Evolutionary conservation across 2,113 vertebrate species (phyloP).

Genomic region (Sylvia atricapilla): DNA sequence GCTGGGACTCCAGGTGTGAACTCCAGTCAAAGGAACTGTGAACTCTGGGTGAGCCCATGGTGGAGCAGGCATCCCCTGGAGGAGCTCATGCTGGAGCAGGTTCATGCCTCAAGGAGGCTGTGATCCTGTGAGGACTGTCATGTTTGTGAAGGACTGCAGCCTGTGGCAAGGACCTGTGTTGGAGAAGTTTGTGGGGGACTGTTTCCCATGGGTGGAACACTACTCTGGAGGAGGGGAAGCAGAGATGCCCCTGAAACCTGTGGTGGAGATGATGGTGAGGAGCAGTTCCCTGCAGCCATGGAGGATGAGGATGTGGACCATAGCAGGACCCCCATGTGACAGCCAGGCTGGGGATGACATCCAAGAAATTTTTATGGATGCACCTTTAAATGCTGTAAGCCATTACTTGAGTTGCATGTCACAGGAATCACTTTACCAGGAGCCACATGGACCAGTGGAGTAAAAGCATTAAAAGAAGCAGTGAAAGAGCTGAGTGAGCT

Average conservation of each 20-base stretch:
- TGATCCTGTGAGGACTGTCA: not conserved
- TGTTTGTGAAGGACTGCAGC: not conserved
- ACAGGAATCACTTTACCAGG: not conserved
- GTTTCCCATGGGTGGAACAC: not conserved
- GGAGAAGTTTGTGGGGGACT: not conserved
- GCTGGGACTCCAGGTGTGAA: not conserved
- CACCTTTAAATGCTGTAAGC: not conserved
- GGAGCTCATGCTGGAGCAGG: not conserved
- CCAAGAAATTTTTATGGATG: not conserved
- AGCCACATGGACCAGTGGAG: not conserved
- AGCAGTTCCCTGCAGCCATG: not conserved
- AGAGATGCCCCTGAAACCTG: not conserved
- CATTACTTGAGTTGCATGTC: not conserved
- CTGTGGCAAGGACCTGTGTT: not conserved
- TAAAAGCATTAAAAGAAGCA: not conserved
- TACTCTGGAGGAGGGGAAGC: not conserved
- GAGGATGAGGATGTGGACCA: not conserved
- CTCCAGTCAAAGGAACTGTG: not conserved
- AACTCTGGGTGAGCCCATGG: not conserved
- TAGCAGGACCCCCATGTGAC: not conserved
- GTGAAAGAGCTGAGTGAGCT: not conserved
- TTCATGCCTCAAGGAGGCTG: not conserved
- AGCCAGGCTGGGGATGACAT: not conserved
- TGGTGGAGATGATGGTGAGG: not conserved
- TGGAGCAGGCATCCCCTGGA: not conserved